Percentiles rank a stretch among this genome's conserved stretches.
Evolutionary conservation across 1,140 invertebrate genomes (phyloP).

Genomic region (Heliconius hewitsoni): DNA sequence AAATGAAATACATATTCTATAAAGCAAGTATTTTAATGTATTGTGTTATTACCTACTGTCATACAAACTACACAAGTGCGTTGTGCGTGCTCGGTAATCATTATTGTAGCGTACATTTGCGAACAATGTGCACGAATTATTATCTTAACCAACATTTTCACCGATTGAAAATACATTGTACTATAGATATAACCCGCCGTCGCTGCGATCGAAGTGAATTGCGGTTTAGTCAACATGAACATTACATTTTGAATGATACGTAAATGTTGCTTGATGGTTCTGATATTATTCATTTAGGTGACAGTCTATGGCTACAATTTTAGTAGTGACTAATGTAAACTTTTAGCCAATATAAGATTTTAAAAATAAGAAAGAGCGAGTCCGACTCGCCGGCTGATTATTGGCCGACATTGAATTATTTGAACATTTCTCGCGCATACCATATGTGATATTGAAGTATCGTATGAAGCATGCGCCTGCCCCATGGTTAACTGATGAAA

Average conservation of each 20-base stretch:
- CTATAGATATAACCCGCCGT: neutral
- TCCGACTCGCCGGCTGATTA: too few species aligned
- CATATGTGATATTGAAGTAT: too few species aligned
- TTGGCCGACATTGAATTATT: too few species aligned
- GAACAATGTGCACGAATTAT: neutral
- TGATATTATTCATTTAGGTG: neutral
- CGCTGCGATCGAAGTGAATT: slow-evolving; percentile 13
- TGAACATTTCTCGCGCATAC: too few species aligned
- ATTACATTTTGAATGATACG: neutral
- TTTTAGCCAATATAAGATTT: too few species aligned
- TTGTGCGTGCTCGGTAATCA: neutral
- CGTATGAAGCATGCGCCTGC: too few species aligned
- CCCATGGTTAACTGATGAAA: too few species aligned
- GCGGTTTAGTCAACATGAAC: slow-evolving; percentile 1
- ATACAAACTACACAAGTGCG: neutral
- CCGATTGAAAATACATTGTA: slow-evolving; percentile 21
- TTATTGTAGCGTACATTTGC: neutral
- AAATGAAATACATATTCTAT: too few species aligned
- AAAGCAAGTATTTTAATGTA: neutral
- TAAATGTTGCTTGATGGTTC: neutral
- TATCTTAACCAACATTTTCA: slow-evolving; percentile 18
- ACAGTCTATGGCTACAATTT: neutral
- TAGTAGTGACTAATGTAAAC: neutral
- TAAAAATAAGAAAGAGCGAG: too few species aligned
- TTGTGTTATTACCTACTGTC: neutral